These are phyloP conservation scores for Peromyscus maniculatus DNA, from an alignment of 2,113 vertebrate species.

Conservation along the genomic window DNA sequence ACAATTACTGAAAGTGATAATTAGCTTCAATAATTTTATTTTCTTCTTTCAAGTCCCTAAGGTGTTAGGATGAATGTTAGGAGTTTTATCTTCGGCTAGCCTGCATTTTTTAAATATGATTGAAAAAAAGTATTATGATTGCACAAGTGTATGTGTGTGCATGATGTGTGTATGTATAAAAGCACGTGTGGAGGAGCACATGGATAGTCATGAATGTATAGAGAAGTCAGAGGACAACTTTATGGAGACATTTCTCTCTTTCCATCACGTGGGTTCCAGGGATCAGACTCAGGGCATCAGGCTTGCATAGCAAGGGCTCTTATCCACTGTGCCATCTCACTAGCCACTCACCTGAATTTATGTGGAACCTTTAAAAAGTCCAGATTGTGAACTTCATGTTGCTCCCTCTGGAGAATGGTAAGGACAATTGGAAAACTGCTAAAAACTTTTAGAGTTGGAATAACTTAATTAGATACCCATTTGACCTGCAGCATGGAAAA, in stretches of 20 bases:
- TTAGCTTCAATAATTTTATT: not conserved
- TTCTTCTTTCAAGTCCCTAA: constrained; percentile 37
- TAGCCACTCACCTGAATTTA: not conserved
- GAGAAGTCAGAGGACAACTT: not conserved
- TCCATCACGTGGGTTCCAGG: not conserved
- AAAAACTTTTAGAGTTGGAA: not conserved
- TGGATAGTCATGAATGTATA: not conserved
- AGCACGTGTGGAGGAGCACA: not conserved
- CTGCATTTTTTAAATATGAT: not conserved
- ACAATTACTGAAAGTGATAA: not conserved
- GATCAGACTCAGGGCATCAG: not conserved
- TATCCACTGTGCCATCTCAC: not conserved
- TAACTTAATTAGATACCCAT: constrained; percentile 32
- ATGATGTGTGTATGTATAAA: not conserved
- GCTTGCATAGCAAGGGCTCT: not conserved
- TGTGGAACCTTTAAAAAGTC: constrained; percentile 20
- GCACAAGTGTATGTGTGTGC: not conserved
- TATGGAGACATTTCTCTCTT: not conserved
- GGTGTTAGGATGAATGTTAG: not conserved
- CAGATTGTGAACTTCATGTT: not conserved
- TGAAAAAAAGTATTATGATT: not conserved
- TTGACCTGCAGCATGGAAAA: not conserved
- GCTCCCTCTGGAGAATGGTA: not conserved
- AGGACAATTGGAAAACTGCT: constrained; percentile 28
- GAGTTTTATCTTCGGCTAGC: not conserved